Evolutionary conservation across 2,888 invertebrate genomes (phyloP), one percentile per base, ranked within the genome.

Genomic region (Baronia brevicornis): DNA sequence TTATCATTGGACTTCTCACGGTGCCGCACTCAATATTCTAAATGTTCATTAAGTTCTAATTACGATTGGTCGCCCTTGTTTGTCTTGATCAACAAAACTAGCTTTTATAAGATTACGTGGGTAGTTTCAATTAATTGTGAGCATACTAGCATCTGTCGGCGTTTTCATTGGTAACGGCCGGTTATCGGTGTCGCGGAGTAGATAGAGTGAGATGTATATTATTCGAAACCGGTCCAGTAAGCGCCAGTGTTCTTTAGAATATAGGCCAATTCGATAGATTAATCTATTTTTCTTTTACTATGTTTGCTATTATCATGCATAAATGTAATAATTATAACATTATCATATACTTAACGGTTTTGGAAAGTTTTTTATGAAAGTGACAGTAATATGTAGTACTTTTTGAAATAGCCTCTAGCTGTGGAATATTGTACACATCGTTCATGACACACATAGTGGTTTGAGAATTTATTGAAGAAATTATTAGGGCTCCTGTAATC

Each of bases 61-160:
- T 82, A 84, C 80, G 67, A 72, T 71, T 80, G 82, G 73, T 66
- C 72, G 78, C 78, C 69, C 80, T 79, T 80, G 80, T 82, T 82
- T 79, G 82, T 82, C 80, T 75, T 70, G 73, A 67, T 71, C 78
- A 72, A 66, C 61, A 72, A 73, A 80, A 80, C 79, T 79, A 72
- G 77, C 79, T 80, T 79, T 80, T 78, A 80, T 82, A 77, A 79
- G 80, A 84, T 84, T 79, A 84, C 72, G 78, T 80, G 78, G 84
- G 79, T 64, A 78, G 80, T 78, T 75, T 78, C 77, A 73, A 82
- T 82, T 84, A 82, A 82, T 80, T 77, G 78, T 79, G 64, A 62
- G 66, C 73, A 67, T 67, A 56, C 60, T 57, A 60, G 61, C 73
- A 69, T 73, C 70, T 71, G 75, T 70, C 80, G 79, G 74, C 75